A percentile compares a stretch with the other conserved stretches of the same genome.
Conservation (phyloP, 30 jellyfish, hydroid and myxozoan species). For the Turritopsis dohrnii region DNA sequence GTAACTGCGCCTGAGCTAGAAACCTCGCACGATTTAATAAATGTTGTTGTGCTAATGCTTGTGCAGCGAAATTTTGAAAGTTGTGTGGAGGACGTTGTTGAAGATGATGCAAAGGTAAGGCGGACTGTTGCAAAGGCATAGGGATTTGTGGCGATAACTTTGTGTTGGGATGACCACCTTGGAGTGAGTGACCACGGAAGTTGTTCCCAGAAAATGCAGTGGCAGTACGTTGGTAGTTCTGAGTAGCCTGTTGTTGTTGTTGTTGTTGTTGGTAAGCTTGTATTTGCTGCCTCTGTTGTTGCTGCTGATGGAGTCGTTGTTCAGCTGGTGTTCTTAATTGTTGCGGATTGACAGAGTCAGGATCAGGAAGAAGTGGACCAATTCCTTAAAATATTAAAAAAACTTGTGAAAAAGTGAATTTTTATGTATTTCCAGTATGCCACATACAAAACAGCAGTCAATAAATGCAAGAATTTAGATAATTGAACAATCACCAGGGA, state of each 20-base stretch:
- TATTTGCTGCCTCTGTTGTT: conserved; percentile 44
- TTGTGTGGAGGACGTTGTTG: conserved; percentile 21
- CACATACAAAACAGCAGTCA: no score
- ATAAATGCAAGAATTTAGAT: no score
- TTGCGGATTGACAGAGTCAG: conserved; percentile 17
- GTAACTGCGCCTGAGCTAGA: conserved; percentile 76
- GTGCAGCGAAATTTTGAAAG: conserved; percentile 35
- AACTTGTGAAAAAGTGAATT: neutral
- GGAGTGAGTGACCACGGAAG: conserved; percentile 27
- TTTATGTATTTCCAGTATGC: no score
- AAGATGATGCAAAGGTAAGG: conserved; percentile 15
- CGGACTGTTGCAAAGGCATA: conserved; percentile 53
- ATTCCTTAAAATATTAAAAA: neutral
- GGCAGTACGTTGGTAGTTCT: conserved; percentile 20
- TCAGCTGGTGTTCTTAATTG: conserved; percentile 17
- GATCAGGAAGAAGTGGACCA: conserved; percentile 42
- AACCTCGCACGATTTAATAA: conserved; percentile 61
- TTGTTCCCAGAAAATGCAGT: neutral
- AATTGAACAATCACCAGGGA: no score
- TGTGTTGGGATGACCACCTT: conserved; percentile 14
- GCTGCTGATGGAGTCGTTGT: conserved; percentile 20
- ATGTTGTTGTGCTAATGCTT: conserved; percentile 76
- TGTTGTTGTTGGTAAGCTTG: conserved; percentile 30
- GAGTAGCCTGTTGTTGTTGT: conserved; percentile 22
- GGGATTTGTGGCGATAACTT: conserved; percentile 34